Base-by-base conservation (phyloP, 2,888 invertebrate species). In the Phanerotoma sp. region DNA sequence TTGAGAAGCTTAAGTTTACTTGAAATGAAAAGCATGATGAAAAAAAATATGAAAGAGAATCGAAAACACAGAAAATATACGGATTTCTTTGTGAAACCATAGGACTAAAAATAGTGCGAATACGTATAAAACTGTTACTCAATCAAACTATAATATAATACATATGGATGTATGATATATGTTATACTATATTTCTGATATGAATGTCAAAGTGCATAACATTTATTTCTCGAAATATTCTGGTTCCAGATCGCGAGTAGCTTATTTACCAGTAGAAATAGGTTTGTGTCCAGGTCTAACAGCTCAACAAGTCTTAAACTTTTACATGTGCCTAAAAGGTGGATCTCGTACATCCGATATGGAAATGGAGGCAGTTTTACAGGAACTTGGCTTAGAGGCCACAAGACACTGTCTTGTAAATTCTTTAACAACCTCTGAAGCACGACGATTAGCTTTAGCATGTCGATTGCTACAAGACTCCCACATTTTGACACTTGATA, bases 361-460 rank as follows among this genome's bases (percentile, higher is more conserved):
- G 63, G 87, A 87, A 72, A 84, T 87, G 70, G 88, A 89, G 69
- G 84, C 90, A 41, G 85, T 96, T 22, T 89, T 96, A 65, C 93
- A 95, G 80, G 96, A 96, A 72, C 79, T 96, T 61, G 96, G 96
- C 0, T 79, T 96, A 57, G 91, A 91, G 65, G 92, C 94, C 75
- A 93, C 96, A 4, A 83, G 91, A 58, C 89, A 93, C 69, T 92
- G 93, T 3, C 86, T 91, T 67, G 91, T 96, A 0, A 86, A 88
- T 30, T 84, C 90, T 3, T 81, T 96, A 64, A 96, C 95, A 1
- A 86, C 90, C 46, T 93, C 96, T 1, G 96, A 96, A 78, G 86
- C 88, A 63, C 84, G 91, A 57, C 83, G 96, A 61, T 80, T 96
- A 33, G 91, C 93, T 64, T 88, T 96, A 2, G 96, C 95, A 1